phyloP scores from a whole-genome alignment of 2,797 vertebrate species.

The Poeciliopsis infans region DNA sequence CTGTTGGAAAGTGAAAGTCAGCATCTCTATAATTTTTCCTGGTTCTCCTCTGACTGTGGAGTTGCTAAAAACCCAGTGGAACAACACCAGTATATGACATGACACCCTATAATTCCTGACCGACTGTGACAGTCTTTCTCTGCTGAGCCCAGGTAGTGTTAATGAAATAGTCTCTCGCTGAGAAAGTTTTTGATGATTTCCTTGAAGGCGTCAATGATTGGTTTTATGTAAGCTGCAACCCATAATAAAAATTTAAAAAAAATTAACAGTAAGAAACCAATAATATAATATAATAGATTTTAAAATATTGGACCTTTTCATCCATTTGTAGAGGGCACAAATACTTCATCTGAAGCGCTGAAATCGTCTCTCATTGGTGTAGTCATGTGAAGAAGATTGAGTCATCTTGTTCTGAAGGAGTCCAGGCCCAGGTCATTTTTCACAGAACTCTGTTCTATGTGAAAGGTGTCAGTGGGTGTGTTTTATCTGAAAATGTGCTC shows the following conservation, averaged over 20 bases:
- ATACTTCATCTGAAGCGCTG: background rate
- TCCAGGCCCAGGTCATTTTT: background rate
- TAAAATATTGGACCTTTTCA: background rate
- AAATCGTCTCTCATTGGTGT: background rate
- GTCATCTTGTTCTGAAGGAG: background rate
- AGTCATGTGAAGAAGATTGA: background rate
- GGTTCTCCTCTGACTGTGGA: no score
- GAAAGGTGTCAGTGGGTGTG: background rate
- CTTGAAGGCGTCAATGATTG: background rate
- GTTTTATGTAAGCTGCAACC: background rate
- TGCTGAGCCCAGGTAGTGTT: no score
- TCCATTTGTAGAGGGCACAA: background rate
- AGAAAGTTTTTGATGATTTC: background rate
- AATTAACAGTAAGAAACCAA: background rate
- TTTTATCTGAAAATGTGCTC: background rate
- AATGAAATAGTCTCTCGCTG: no score
- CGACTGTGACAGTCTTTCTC: no score
- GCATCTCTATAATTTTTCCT: no score
- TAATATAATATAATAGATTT: background rate
- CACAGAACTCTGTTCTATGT: background rate
- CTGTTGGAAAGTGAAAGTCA: no score
- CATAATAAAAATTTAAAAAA: background rate
- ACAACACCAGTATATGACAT: no score
- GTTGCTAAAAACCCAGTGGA: no score
- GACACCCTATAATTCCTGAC: no score